phyloP scores from a whole-genome alignment of 2,888 invertebrate genomes.

The Teleogryllus oceanicus region DNA sequence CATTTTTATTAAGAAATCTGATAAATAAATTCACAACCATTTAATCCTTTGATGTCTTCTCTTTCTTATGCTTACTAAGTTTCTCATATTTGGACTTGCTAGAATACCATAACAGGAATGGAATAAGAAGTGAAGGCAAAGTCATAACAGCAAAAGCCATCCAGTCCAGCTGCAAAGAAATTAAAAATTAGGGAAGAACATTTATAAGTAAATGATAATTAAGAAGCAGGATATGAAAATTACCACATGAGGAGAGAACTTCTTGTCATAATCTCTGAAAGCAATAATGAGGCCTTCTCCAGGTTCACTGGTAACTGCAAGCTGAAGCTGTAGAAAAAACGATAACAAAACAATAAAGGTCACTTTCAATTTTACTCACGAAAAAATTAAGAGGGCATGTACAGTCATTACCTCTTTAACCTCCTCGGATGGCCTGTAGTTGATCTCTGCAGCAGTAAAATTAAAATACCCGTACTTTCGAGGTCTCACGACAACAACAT shows the following conservation, averaged over 20 bases:
- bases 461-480: constrained; percentile 91
- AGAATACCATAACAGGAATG: constrained; percentile 89
- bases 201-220: background rate
- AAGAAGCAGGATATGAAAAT: constrained; percentile 38
- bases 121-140: constrained; percentile 88
- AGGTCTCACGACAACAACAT: constrained; percentile 88
- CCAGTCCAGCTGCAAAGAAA: constrained; percentile 73
- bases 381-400: background rate
- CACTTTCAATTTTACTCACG: background rate
- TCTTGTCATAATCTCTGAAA: constrained; percentile 88
- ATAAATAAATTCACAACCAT: constrained; percentile 3
- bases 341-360: constrained; percentile 24
- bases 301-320: constrained; percentile 78
- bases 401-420: constrained; percentile 59
- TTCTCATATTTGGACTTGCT: constrained; percentile 94
- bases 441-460: constrained; percentile 91
- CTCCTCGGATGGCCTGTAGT: constrained; percentile 83
- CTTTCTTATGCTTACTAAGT: constrained; percentile 64
- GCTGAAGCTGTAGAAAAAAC: constrained; percentile 59
- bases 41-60: constrained; percentile 35
- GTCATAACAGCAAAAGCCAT: constrained; percentile 95
- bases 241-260: constrained; percentile 93
- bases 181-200: background rate
- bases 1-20: constrained; percentile 3
- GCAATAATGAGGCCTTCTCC: constrained; percentile 94